Evolutionary conservation across 2,797 vertebrate species (phyloP).

Genomic region (Anguilla pacifica): DNA sequence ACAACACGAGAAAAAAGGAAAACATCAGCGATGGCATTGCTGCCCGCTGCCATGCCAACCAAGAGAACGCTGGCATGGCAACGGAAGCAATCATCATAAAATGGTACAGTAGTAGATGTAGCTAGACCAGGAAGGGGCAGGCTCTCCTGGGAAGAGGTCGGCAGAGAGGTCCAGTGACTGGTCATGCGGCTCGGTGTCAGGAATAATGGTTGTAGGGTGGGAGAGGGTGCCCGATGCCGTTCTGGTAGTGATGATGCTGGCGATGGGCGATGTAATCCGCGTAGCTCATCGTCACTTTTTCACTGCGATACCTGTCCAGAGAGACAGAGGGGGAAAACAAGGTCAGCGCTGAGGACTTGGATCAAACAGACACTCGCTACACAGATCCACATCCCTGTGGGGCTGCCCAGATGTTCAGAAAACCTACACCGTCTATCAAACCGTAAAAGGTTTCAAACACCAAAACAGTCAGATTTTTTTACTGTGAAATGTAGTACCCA

Average conservation of each 20-base stretch:
- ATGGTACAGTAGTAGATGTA: constrained; percentile 99
- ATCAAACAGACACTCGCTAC: neutral
- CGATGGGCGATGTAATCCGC: constrained; percentile 98
- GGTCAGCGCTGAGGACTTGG: neutral
- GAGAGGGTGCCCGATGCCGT: constrained; percentile 97
- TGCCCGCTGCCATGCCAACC: constrained; percentile 94
- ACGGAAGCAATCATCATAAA: constrained; percentile 99
- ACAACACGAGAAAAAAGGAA: constrained; percentile 72
- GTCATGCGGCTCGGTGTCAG: constrained; percentile 99
- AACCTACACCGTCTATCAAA: no score
- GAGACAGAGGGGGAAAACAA: no score
- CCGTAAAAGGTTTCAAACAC: neutral
- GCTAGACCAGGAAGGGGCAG: constrained; percentile 98
- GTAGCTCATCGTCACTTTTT: constrained; percentile 99
- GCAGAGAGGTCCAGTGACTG: constrained; percentile 98
- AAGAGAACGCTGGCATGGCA: constrained; percentile 81
- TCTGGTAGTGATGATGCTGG: constrained; percentile 99
- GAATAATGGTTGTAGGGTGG: constrained; percentile 99
- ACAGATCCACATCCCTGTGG: neutral
- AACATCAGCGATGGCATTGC: constrained; percentile 71
- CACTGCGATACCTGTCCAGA: constrained; percentile 92
- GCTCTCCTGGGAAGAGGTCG: constrained; percentile 98
- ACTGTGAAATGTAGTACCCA: neutral
- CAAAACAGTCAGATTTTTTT: neutral
- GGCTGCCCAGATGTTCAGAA: neutral